A percentile compares a stretch with the other conserved stretches of the same genome.
phyloP scores from a whole-genome alignment of 2,113 vertebrate species.

The Toxotes jaculatrix region DNA sequence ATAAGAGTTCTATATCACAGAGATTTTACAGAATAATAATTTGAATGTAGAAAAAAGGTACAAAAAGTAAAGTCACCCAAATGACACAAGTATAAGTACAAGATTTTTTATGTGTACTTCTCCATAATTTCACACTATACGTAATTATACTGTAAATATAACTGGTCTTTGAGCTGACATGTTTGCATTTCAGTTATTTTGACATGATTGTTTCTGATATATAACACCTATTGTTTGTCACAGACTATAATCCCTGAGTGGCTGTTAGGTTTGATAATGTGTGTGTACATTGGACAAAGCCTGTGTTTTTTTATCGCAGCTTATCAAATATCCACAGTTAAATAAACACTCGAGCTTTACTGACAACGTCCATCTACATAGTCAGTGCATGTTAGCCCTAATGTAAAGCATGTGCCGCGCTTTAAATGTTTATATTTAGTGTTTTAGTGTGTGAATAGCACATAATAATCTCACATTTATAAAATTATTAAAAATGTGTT shows the following conservation, averaged over 20 bases:
- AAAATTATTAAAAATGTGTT: not conserved
- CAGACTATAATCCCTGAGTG: constrained; percentile 37
- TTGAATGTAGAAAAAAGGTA: too few relatives aligned
- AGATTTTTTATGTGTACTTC: too few relatives aligned
- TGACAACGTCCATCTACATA: constrained; percentile 8
- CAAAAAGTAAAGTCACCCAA: too few relatives aligned
- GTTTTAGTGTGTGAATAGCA: not conserved
- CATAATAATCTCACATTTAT: not conserved
- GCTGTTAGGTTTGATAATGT: constrained; percentile 35
- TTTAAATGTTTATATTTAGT: constrained; percentile 14
- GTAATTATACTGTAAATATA: too few relatives aligned
- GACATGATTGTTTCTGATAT: constrained; percentile 40
- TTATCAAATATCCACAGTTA: constrained; percentile 61
- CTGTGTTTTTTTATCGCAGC: constrained; percentile 47
- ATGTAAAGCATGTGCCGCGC: not conserved
- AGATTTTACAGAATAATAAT: too few relatives aligned
- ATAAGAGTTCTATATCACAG: too few relatives aligned
- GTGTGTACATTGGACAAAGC: constrained; percentile 52
- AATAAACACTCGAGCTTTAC: constrained; percentile 46
- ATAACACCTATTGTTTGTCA: constrained; percentile 42
- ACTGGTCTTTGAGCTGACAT: too few relatives aligned
- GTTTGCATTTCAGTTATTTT: constrained; percentile 34
- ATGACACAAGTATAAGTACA: too few relatives aligned
- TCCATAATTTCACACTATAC: too few relatives aligned
- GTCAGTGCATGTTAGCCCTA: not conserved